Conservation (phyloP, 2,113 vertebrate species). For the Hemiscyllium ocellatum region DNA sequence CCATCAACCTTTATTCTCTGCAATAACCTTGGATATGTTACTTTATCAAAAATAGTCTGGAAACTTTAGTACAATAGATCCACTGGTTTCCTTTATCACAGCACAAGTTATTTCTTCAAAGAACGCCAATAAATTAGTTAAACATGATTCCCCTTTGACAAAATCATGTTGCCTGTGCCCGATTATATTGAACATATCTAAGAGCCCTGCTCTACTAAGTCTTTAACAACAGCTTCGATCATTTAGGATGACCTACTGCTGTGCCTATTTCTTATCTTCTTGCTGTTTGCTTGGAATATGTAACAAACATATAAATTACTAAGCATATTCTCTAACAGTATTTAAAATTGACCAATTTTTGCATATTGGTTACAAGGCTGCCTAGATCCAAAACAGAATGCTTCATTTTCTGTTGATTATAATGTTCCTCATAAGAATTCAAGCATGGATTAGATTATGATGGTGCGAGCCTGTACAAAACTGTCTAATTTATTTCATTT, state of each 20-base stretch:
- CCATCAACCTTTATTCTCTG: too few relatives aligned
- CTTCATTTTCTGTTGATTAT: background rate
- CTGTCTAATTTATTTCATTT: background rate
- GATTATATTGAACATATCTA: too few relatives aligned
- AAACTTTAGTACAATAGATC: too few relatives aligned
- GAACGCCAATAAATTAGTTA: too few relatives aligned
- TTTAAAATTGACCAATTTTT: background rate
- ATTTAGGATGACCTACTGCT: background rate
- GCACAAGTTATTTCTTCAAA: too few relatives aligned
- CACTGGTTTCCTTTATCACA: too few relatives aligned
- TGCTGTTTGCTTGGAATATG: background rate
- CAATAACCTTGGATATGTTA: too few relatives aligned
- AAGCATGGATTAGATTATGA: background rate
- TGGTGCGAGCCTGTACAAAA: background rate
- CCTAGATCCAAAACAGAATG: background rate
- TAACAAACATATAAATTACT: background rate
- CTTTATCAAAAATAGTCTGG: too few relatives aligned
- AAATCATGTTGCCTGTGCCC: too few relatives aligned
- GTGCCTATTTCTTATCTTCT: background rate
- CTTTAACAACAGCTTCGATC: too few relatives aligned
- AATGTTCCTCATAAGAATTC: background rate
- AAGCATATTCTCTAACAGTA: background rate
- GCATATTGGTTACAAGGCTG: background rate
- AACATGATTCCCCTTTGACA: too few relatives aligned
- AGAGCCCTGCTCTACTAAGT: too few relatives aligned